Conservation (phyloP, 2,797 vertebrate species). For the Sitta carolinensis region DNA sequence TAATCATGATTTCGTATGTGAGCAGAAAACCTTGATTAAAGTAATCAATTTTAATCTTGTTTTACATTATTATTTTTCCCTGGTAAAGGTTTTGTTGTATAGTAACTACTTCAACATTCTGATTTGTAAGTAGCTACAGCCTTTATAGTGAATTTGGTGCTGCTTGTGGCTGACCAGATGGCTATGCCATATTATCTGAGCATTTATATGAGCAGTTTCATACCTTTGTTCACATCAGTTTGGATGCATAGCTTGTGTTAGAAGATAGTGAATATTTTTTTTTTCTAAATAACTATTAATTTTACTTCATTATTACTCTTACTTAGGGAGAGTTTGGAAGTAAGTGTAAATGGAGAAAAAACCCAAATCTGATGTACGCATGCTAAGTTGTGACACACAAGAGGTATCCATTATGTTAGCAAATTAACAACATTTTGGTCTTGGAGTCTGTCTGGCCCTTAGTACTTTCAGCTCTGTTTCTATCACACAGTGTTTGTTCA, state of each 20-base stretch:
- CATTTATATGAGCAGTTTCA: not conserved
- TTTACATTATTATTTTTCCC: conserved; percentile 46
- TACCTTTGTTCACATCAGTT: not conserved
- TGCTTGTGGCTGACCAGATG: not conserved
- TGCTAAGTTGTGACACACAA: not conserved
- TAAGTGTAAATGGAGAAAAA: not conserved
- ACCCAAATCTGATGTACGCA: not conserved
- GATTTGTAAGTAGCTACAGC: not conserved
- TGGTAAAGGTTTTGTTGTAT: conserved; percentile 17
- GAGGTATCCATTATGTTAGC: not conserved
- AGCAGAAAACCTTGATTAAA: conserved; percentile 52
- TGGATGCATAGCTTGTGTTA: not conserved
- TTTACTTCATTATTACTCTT: not conserved
- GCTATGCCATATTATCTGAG: not conserved
- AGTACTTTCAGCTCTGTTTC: not conserved
- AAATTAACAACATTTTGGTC: not conserved
- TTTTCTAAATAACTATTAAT: not conserved
- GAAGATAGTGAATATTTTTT: not conserved
- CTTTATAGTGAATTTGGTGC: not conserved
- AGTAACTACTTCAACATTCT: conserved; percentile 9
- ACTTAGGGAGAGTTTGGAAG: not conserved
- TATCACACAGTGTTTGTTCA: not conserved
- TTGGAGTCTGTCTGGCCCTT: not conserved
- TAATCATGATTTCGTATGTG: conserved; percentile 37
- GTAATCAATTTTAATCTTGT: conserved; percentile 54